A percentile compares a stretch with the other conserved stretches of the same genome.
Conservation (phyloP, 2,797 vertebrate species). For the Aulostomus chinensis region DNA sequence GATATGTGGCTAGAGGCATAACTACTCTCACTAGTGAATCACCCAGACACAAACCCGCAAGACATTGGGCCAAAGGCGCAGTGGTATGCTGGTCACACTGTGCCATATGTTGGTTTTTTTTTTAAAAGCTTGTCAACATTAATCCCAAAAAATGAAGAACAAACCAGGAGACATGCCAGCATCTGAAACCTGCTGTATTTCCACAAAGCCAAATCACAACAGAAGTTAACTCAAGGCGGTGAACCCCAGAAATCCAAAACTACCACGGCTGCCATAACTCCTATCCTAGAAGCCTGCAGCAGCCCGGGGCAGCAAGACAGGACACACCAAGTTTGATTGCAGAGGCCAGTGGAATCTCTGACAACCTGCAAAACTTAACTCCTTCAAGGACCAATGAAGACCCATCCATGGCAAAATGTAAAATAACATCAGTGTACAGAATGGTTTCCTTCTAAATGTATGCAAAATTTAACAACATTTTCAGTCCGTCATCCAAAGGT, state of each 20-base stretch:
- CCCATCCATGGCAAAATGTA: no score
- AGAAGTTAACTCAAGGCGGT: constrained; percentile 16
- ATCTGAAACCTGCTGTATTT: constrained; percentile 24
- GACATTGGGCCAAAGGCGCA: constrained; percentile 7
- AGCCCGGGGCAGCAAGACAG: no score
- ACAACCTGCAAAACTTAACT: no score
- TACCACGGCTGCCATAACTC: constrained; percentile 54
- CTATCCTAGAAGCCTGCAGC: constrained; percentile 18
- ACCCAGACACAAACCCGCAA: constrained; percentile 14
- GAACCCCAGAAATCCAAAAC: constrained; percentile 29
- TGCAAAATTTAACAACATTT: no score
- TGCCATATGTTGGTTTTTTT: constrained; percentile 51
- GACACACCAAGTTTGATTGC: no score
- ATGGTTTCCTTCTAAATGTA: no score
- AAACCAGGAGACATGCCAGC: constrained; percentile 26
- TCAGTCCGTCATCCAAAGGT: no score
- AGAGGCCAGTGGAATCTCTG: no score
- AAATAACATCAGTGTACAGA: no score
- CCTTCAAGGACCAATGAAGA: no score
- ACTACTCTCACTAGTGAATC: constrained; percentile 34
- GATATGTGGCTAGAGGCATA: constrained; percentile 18
- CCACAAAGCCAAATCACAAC: not conserved
- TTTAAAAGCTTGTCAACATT: constrained; percentile 28
- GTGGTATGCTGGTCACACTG: constrained; percentile 45
- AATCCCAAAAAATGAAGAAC: constrained; percentile 27